Evolutionary conservation across 2,797 vertebrate genomes (phyloP), one percentile per base, ranked within the genome.

Genomic region (Cynodonichthys magdalenae): DNA sequence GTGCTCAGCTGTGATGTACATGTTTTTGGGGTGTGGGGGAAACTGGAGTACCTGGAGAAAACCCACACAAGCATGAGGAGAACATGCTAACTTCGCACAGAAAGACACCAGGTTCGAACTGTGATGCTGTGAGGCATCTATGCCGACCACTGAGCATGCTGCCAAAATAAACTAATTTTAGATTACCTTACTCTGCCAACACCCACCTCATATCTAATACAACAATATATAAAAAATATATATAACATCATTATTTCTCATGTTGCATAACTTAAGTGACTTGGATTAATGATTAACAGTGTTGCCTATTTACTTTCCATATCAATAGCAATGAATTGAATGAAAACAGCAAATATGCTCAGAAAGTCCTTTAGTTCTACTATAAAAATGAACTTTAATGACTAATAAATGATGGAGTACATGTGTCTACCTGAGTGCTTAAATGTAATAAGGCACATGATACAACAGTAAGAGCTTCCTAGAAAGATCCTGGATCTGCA

Each of bases 401-500:
- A 12, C 45, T 9, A 18, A 45, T n/a, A 8, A 7, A 45, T 18
- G 15, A n/a, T 18, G 2, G 5, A n/a, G 44, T n/a, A 45, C 6
- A 36, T n/a, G 39, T 63, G 61, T 66, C 34, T 50, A 46, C 62
- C 27, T 29, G 10, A 69, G 56, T 62, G 71, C 82, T 84, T 68
- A 61, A 77, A 74, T 69, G 27, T 77, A 82, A 83, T 75, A 73
- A 60, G 79, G 56, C 61, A 80, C 69, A 69, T 56, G 45, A 81
- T 63, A 61, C 27, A 56, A 53, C 28, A 47, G 36, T 4, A 47
- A 69, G 41, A 66, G 75, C 31, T 74, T 77, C 53, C 27, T 52
- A 63, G 59, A 67, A 75, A 19, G 1, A 60, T 57, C 59, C 39
- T 15, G n/a, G 17, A 64, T 62, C 15, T 53, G 28, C 58, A 55